Percentiles rank a stretch among this genome's conserved stretches.
Conservation (phyloP, 2,797 vertebrate genomes). For the Pipistrellus pygmaeus region DNA sequence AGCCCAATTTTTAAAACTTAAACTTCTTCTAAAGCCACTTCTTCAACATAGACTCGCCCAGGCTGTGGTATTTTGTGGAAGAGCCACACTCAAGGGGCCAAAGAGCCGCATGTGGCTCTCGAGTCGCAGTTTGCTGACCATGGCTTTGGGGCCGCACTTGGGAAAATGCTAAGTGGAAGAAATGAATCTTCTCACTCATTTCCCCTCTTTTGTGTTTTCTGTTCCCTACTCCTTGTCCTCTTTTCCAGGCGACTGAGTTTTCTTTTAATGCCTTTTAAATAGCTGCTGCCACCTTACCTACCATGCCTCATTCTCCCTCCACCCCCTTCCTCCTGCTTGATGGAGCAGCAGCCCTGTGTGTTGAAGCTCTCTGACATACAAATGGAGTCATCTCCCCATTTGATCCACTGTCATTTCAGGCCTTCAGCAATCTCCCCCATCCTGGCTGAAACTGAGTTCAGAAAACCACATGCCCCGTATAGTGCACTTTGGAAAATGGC, state of each 20-base stretch:
- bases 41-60: too few relatives aligned
- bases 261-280: not conserved
- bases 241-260: not conserved
- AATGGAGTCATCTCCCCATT: conserved; percentile 25
- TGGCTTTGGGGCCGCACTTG: not conserved
- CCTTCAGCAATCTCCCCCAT: not conserved
- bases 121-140: too few relatives aligned
- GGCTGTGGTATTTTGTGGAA: too few relatives aligned
- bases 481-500: not conserved
- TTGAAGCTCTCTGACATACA: not conserved
- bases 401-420: not conserved
- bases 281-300: not conserved
- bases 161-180: not conserved
- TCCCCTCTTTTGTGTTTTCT: not conserved
- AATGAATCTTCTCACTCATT: not conserved
- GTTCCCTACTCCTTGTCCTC: not conserved
- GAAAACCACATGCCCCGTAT: not conserved
- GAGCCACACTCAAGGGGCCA: too few relatives aligned
- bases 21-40: too few relatives aligned
- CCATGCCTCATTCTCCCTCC: not conserved
- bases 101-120: too few relatives aligned
- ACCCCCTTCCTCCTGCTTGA: not conserved
- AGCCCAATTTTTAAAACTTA: too few relatives aligned
- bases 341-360: not conserved
- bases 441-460: not conserved